Evolutionary conservation across 2,113 vertebrate species (phyloP).

Genomic region (Chaetorhynchus papuensis): DNA sequence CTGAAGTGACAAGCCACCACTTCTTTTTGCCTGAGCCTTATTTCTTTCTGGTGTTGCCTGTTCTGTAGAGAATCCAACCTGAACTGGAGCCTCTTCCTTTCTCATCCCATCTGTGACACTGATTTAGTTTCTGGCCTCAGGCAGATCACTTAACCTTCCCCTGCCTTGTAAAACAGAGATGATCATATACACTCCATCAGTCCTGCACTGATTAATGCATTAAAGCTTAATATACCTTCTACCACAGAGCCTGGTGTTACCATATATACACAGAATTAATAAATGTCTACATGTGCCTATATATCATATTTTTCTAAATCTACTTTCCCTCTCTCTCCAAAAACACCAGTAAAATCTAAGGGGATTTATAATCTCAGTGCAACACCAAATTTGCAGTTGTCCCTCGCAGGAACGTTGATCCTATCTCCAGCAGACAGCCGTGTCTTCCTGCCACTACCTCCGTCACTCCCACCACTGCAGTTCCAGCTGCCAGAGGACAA

Average conservation of each 20-base stretch:
- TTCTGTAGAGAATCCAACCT: background rate
- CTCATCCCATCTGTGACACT: background rate
- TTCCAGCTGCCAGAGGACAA: constrained; percentile 54
- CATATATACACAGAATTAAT: background rate
- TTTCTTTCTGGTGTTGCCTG: background rate
- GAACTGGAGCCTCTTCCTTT: background rate
- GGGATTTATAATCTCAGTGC: background rate
- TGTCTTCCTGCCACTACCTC: constrained; percentile 54
- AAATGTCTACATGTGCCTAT: background rate
- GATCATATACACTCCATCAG: background rate
- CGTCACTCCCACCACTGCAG: constrained; percentile 1
- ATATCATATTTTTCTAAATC: background rate
- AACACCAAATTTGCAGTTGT: constrained; percentile 19
- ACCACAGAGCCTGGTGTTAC: background rate
- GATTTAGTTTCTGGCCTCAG: background rate
- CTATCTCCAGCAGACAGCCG: constrained; percentile 42
- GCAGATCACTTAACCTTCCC: background rate
- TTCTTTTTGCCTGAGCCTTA: background rate
- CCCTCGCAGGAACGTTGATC: constrained; percentile 39
- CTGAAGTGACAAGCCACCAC: background rate
- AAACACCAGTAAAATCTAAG: background rate
- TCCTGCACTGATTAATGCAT: background rate
- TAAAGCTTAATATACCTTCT: background rate
- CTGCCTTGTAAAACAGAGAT: background rate
- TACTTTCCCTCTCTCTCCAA: background rate